Evolutionary conservation across 2,888 invertebrate species (phyloP).

Genomic region (Calephelis perditalis): DNA sequence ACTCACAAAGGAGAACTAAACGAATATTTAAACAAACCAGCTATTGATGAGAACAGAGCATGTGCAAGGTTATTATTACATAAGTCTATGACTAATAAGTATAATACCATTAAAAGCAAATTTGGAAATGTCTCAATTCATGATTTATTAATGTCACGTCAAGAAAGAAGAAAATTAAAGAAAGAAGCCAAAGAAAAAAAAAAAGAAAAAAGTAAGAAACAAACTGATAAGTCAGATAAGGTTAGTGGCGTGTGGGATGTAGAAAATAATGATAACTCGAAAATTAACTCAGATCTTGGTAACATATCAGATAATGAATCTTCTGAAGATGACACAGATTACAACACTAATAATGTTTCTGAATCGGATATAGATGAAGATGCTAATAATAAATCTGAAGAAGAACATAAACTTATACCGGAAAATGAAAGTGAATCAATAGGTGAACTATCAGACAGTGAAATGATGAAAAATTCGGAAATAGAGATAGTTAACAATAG

Average conservation of each 20-base stretch:
- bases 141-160: slow-evolving; percentile 63
- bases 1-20: slow-evolving; percentile 56
- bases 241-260: slow-evolving; percentile 19
- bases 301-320: slow-evolving; percentile 14
- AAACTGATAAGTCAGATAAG: slow-evolving; percentile 32
- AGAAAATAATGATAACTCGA: slow-evolving; percentile 1
- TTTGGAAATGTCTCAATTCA: slow-evolving; percentile 59
- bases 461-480: slow-evolving; percentile 15
- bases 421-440: background rate
- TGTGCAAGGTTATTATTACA: slow-evolving; percentile 62
- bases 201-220: slow-evolving; percentile 43
- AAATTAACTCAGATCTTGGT: background rate
- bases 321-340: slow-evolving; percentile 20
- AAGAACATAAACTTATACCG: background rate
- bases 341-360: slow-evolving; percentile 20
- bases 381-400: slow-evolving; percentile 3
- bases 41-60: slow-evolving; percentile 55
- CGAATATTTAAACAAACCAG: slow-evolving; percentile 54
- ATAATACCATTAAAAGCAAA: slow-evolving; percentile 50
- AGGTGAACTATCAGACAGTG: background rate
- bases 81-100: slow-evolving; percentile 59
- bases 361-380: slow-evolving; percentile 9
- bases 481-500: slow-evolving; percentile 17
- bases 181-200: slow-evolving; percentile 59
- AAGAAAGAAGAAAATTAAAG: slow-evolving; percentile 58